phyloP scores from a whole-genome alignment of 1,140 invertebrate species.

The Bombus confusus region DNA sequence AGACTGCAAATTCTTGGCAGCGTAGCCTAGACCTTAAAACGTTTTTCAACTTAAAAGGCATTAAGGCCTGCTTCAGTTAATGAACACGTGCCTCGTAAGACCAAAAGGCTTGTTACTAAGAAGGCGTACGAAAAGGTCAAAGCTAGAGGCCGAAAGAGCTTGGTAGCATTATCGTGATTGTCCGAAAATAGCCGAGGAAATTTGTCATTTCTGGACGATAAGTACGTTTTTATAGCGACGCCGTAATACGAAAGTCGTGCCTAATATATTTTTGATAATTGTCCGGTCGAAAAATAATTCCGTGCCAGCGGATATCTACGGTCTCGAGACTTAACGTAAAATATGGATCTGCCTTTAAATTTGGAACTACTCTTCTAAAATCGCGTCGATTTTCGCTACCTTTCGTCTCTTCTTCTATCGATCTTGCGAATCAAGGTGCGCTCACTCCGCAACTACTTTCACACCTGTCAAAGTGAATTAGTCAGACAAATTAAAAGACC shows the following conservation, averaged over 20 bases:
- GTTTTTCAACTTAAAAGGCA: not conserved
- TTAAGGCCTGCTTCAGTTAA: not conserved
- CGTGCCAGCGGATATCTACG: too few relatives aligned
- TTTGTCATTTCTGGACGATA: constrained; percentile 18
- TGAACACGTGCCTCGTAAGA: not conserved
- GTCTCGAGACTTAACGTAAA: not conserved
- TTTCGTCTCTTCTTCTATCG: not conserved
- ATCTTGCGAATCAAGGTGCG: not conserved
- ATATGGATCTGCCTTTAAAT: not conserved
- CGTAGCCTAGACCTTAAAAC: not conserved
- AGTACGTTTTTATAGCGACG: not conserved
- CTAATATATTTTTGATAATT: too few relatives aligned
- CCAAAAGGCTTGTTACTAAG: not conserved
- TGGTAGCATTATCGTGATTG: constrained; percentile 24
- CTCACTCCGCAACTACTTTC: not conserved
- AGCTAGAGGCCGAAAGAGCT: constrained; percentile 19
- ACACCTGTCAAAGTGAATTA: not conserved
- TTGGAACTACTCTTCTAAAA: too few relatives aligned
- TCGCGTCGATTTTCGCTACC: too few relatives aligned
- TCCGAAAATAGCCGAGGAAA: not conserved
- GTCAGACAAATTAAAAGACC: not conserved
- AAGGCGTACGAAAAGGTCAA: constrained; percentile 18
- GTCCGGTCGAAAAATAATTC: not conserved
- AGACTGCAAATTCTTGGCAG: not conserved
- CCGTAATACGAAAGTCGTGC: not conserved